These are phyloP conservation scores for Poecilia wingei DNA, from an alignment of 2,797 vertebrate genomes.

Conservation along the genomic window DNA sequence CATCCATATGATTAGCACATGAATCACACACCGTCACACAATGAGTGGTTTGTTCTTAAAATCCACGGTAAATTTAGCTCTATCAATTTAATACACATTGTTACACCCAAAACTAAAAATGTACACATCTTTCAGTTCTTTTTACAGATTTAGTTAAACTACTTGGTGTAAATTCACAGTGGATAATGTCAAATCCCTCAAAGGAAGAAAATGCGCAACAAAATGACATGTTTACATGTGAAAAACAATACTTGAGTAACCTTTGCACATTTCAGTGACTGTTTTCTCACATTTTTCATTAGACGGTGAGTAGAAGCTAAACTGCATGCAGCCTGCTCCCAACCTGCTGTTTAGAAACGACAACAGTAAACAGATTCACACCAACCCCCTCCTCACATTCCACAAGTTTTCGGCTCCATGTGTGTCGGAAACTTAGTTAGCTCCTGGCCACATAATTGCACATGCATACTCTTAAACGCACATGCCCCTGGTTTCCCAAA, in stretches of 20 bases:
- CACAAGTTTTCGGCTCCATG: conserved; percentile 68
- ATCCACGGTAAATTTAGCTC: not conserved
- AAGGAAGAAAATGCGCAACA: not conserved
- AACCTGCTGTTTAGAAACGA: conserved; percentile 59
- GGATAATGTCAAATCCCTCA: not conserved
- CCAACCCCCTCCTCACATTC: conserved; percentile 61
- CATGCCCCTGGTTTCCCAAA: conserved; percentile 40
- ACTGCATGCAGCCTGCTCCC: conserved; percentile 36
- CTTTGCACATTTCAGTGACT: conserved; percentile 12
- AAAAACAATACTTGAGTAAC: not conserved
- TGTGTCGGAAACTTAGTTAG: conserved; percentile 56
- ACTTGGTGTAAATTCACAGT: not conserved
- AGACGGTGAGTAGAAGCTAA: conserved; percentile 18
- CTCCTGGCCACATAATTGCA: conserved; percentile 48
- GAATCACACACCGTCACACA: conserved; percentile 36
- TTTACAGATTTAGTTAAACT: not conserved
- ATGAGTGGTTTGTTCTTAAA: not conserved
- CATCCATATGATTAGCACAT: conserved; percentile 30
- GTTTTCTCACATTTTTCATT: conserved; percentile 37
- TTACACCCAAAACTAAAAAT: not conserved
- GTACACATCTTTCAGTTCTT: not conserved
- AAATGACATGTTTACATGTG: not conserved
- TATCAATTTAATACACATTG: not conserved
- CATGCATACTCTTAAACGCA: conserved; percentile 31
- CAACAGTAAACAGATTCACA: conserved; percentile 69